Evolutionary conservation across 2,888 invertebrate genomes (phyloP), one percentile per base, ranked within the genome.

Genomic region (Dendrolimus houi): DNA sequence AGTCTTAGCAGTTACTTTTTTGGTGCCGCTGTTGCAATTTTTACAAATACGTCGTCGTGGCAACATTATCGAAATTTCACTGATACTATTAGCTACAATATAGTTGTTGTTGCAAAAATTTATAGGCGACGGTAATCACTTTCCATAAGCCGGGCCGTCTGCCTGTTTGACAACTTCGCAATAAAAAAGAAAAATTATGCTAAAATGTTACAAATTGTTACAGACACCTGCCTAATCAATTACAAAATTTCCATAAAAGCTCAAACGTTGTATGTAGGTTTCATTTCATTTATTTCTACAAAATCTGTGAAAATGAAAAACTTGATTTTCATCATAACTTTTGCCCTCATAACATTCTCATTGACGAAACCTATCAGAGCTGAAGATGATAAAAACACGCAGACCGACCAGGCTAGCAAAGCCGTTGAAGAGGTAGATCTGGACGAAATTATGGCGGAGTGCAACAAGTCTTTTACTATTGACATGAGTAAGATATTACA

Each of bases 401-500:
- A 40, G 17, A 1, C 40, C 9, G 55, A 52, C 55, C 8, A 64
- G 59, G 54, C 61, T 61, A 63, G 62, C 60, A 59, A 59, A 8
- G 60, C 62, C 59, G 59, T 61, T 55, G 64, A 58, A 29, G 69
- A 70, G 52, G 60, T 87, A 12, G 83, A 92, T 67, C 64, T 91
- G 3, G 70, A 80, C 53, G 74, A 71, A 0, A 70, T 89, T 8
- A 84, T 91, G 81, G 75, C 71, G 6, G 69, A 74, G 7, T 93
- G 93, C 61, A 93, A 93, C 67, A 83, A 92, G 1, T 91, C 91
- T 40, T 93, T 91, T 66, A 80, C 86, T 9, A 89, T 89, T 57
- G 86, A 92, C 58, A 85, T 85, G 75, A 79, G 93, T 93, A 77
- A 85, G 29, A 29, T 0, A 29, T 29, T 29, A 29, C 29, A 29